phyloP scores from a whole-genome alignment of 2,113 vertebrate genomes.

The Mionectes macconnelli region DNA sequence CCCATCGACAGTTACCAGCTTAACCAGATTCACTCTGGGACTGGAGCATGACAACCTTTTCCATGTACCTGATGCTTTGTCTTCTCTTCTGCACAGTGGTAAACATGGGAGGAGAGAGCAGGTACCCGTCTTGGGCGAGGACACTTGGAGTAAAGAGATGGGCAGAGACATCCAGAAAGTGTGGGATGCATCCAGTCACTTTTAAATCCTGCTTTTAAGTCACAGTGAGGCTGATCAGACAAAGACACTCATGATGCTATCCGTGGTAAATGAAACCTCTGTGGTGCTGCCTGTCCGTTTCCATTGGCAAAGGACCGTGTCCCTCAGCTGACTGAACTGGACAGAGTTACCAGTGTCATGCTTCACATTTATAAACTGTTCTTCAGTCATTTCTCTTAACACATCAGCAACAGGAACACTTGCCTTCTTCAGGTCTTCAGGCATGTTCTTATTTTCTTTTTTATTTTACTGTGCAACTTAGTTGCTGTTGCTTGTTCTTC shows the following conservation, averaged over 20 bases:
- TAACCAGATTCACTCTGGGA: neutral
- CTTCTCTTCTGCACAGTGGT: neutral
- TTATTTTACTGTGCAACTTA: neutral
- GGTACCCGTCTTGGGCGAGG: neutral
- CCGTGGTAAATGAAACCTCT: neutral
- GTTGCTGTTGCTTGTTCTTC: neutral
- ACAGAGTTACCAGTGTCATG: neutral
- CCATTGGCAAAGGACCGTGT: rapidly evolving
- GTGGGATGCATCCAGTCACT: neutral
- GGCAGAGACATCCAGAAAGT: neutral
- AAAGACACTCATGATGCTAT: neutral
- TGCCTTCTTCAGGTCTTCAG: neutral
- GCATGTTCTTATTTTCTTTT: neutral
- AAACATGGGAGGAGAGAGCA: neutral
- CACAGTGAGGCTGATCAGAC: neutral
- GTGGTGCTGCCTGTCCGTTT: neutral
- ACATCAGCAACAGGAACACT: neutral
- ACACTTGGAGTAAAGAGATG: neutral
- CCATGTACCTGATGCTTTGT: neutral
- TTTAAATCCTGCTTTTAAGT: neutral
- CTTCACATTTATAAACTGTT: neutral
- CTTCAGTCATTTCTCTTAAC: neutral
- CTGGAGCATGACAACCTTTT: neutral
- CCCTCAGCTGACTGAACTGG: neutral
- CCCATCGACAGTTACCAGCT: neutral